Evolutionary conservation across 1,140 invertebrate genomes (phyloP).

Genomic region (Zaprionus taronus): DNA sequence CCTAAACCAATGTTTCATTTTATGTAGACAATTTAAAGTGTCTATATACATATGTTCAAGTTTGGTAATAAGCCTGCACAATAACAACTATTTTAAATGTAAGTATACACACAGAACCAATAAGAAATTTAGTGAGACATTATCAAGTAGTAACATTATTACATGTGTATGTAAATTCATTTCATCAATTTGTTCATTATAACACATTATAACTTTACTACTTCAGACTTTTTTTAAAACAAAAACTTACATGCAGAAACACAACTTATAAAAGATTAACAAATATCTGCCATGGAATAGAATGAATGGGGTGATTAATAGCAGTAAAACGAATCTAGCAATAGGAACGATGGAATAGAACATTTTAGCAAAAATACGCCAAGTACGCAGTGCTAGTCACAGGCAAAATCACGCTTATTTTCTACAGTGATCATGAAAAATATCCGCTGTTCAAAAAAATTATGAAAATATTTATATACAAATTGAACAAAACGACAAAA

Average conservation of each 20-base stretch:
- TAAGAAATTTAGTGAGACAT: neutral
- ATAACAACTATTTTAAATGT: slow-evolving; percentile 1
- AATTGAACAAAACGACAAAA: neutral
- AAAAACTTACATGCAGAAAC: slow-evolving; percentile 51
- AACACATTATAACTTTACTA: neutral
- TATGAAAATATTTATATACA: no score
- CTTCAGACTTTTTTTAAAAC: slow-evolving; percentile 10
- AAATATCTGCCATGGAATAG: slow-evolving; percentile 43
- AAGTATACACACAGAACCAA: slow-evolving; percentile 3
- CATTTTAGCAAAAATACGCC: neutral
- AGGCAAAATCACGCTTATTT: neutral
- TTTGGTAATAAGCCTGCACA: neutral
- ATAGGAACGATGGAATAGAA: slow-evolving; percentile 26
- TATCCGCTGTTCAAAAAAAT: neutral
- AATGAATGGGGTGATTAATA: slow-evolving; percentile 17
- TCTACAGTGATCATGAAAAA: neutral
- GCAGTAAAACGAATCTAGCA: slow-evolving; percentile 2
- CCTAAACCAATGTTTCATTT: neutral
- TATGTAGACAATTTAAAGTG: neutral
- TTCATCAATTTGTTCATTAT: neutral
- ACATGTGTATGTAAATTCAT: neutral
- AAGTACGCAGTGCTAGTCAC: slow-evolving; percentile 11
- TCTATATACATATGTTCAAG: neutral
- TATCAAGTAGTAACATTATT: neutral
- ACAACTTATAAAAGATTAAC: slow-evolving; percentile 32